Percentiles rank a stretch among this genome's conserved stretches.
phyloP scores from a whole-genome alignment of 2,888 invertebrate genomes.

The Malthinus seriepunctatus region DNA sequence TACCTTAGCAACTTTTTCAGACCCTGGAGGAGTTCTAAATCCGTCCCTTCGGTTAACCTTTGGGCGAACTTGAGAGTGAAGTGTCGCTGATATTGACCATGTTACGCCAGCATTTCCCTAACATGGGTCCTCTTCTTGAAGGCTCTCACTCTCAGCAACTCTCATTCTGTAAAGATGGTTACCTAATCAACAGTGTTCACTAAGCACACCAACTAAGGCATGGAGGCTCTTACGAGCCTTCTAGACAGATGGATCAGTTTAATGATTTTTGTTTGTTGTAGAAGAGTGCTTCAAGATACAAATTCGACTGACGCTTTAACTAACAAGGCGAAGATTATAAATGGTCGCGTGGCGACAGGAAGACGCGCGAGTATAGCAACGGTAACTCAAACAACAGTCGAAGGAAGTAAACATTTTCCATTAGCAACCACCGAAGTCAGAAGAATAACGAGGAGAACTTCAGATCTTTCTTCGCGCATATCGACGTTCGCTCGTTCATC shows the following conservation, averaged over 20 bases:
- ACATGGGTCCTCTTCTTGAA: too few species aligned
- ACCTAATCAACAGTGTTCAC: too few species aligned
- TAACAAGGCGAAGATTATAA: slow-evolving; percentile 20
- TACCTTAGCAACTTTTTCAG: too few species aligned
- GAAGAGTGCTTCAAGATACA: slow-evolving; percentile 48
- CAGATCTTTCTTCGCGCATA: slow-evolving; percentile 46
- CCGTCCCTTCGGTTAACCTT: too few species aligned
- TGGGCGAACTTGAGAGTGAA: too few species aligned
- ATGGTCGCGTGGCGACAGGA: slow-evolving; percentile 46
- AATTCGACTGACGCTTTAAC: slow-evolving; percentile 36
- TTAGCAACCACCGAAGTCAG: slow-evolving; percentile 26
- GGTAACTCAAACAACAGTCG: slow-evolving; percentile 53
- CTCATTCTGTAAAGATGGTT: too few species aligned
- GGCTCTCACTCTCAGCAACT: too few species aligned
- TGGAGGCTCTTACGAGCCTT: too few species aligned
- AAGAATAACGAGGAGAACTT: slow-evolving; percentile 46
- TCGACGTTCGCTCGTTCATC: slow-evolving; percentile 43
- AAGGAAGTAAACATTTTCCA: slow-evolving; percentile 8
- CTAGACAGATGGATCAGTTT: neutral
- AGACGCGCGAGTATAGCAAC: slow-evolving; percentile 61
- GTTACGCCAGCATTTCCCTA: too few species aligned
- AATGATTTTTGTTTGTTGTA: slow-evolving; percentile 32
- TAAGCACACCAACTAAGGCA: too few species aligned
- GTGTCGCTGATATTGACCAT: too few species aligned
- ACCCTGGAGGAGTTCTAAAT: too few species aligned